Evolutionary conservation across 2,888 invertebrate genomes (phyloP).

Genomic region (Acanthosoma haemorrhoidale): DNA sequence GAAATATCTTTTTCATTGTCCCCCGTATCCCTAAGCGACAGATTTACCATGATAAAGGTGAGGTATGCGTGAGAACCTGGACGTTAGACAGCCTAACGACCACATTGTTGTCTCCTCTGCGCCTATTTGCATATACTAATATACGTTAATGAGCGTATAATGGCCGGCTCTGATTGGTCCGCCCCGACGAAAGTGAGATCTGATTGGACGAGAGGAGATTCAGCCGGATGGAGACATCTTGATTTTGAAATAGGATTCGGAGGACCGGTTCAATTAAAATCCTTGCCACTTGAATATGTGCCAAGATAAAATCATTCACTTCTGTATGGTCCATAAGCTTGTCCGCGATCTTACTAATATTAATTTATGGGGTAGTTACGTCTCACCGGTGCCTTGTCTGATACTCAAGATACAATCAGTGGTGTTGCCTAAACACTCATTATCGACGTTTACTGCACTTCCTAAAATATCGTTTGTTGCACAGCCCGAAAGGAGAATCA

Average conservation of each 20-base stretch:
- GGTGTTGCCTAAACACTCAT: too few relatives aligned
- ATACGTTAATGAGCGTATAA: constrained; percentile 16
- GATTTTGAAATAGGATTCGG: not conserved
- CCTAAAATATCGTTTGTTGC: too few relatives aligned
- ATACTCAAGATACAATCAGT: too few relatives aligned
- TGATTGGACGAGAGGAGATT: not conserved
- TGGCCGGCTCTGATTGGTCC: constrained; percentile 3
- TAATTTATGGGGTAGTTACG: too few relatives aligned
- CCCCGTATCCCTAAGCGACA: not conserved
- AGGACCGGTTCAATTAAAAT: not conserved
- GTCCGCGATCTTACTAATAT: too few relatives aligned
- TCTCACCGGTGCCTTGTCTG: too few relatives aligned
- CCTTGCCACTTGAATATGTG: too few relatives aligned
- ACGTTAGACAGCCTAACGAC: constrained; percentile 6
- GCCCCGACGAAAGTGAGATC: not conserved
- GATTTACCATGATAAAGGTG: constrained; percentile 22
- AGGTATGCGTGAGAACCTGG: constrained; percentile 14
- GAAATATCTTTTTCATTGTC: not conserved
- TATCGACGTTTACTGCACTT: too few relatives aligned
- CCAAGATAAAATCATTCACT: too few relatives aligned
- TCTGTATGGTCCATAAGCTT: too few relatives aligned
- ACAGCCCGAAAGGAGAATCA: too few relatives aligned
- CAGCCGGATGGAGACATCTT: not conserved
- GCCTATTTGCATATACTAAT: constrained; percentile 18
- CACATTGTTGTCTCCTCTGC: constrained; percentile 8